These are phyloP conservation scores for Petrosia ficiformis DNA, from an alignment of 37 sponge, comb jelly and placozoan genomes.

Conservation along the genomic window DNA sequence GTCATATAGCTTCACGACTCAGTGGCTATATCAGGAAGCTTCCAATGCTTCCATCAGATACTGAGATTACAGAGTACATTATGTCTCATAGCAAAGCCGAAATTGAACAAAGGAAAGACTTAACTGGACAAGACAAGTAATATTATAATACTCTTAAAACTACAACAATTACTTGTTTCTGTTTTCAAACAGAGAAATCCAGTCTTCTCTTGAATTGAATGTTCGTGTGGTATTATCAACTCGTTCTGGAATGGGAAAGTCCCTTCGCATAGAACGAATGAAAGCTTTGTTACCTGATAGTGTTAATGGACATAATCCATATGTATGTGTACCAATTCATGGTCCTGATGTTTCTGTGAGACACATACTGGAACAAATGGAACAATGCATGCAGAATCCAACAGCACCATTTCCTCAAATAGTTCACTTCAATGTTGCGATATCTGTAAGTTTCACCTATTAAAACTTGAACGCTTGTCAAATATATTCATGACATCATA, in stretches of 20 bases:
- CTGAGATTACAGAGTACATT: not conserved
- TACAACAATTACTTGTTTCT: not conserved
- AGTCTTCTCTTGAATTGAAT: not conserved
- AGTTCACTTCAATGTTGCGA: not conserved
- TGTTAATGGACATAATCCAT: not conserved
- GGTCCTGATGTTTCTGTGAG: conserved; percentile 1
- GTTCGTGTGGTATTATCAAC: not conserved
- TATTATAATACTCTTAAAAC: not conserved
- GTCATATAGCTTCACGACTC: not conserved
- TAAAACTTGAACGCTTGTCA: not conserved
- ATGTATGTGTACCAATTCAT: conserved; percentile 6
- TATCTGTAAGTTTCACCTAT: not conserved
- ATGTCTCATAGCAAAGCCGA: not conserved
- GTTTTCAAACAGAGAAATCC: not conserved
- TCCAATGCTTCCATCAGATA: not conserved
- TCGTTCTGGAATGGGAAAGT: conserved; percentile 3
- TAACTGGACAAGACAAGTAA: too few relatives aligned
- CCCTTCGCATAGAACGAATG: not conserved
- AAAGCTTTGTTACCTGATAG: not conserved
- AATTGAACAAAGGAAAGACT: too few relatives aligned
- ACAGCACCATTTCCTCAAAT: not conserved
- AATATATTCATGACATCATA: not conserved
- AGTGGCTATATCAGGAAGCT: not conserved
- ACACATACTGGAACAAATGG: not conserved
- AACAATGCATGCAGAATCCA: not conserved